Percentiles rank a stretch among this genome's conserved stretches.
These are phyloP conservation scores for Callocephalon fimbriatum DNA, from an alignment of 2,113 vertebrate genomes.

Conservation along the genomic window DNA sequence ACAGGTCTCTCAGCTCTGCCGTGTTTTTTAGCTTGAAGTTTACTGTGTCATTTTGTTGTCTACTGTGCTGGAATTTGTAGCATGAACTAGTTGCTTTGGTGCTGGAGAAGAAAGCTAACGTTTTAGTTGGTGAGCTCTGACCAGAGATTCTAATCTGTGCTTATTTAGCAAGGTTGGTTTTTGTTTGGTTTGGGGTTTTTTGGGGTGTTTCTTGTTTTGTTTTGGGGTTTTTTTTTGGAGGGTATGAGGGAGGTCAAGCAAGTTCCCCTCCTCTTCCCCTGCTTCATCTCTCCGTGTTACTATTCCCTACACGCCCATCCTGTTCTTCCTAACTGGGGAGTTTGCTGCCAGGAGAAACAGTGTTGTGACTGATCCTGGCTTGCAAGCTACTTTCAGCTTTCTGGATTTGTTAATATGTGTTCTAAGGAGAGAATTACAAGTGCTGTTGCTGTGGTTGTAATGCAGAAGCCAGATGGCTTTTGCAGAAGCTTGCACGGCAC, in stretches of 20 bases:
- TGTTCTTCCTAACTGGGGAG: background rate
- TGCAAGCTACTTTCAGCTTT: background rate
- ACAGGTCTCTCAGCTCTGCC: background rate
- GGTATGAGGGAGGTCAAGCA: background rate
- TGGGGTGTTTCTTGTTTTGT: background rate
- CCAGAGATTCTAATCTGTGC: background rate
- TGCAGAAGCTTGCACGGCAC: background rate
- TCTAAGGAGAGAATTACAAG: conserved; percentile 16
- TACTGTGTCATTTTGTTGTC: background rate
- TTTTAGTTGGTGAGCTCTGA: background rate
- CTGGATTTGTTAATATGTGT: background rate
- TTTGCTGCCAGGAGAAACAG: conserved; percentile 31
- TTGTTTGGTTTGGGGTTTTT: background rate
- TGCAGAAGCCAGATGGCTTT: conserved; percentile 44
- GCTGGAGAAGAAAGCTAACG: background rate
- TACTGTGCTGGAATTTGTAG: background rate
- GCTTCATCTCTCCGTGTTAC: background rate
- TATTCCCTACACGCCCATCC: background rate
- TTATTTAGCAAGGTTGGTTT: background rate
- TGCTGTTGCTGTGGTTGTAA: background rate
- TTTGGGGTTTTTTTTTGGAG: background rate
- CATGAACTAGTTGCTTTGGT: background rate
- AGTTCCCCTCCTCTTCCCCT: background rate
- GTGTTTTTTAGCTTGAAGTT: background rate
- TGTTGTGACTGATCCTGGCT: background rate